These are phyloP conservation scores for Rotaria sp. DNA, from an alignment of 2,888 invertebrate genomes.

Conservation along the genomic window DNA sequence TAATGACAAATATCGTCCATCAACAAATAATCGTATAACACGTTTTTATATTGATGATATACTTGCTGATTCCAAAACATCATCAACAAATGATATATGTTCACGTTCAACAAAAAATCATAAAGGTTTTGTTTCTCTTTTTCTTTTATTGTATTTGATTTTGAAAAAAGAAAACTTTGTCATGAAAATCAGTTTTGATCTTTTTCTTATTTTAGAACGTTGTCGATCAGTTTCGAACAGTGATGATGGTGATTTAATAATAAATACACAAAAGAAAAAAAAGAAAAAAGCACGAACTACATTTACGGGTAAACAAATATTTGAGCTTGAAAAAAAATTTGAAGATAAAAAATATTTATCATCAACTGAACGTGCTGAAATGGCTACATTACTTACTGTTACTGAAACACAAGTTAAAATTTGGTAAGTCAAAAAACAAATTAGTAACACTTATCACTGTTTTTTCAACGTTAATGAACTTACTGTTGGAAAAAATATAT, in stretches of 20 bases:
- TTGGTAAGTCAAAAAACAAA: neutral
- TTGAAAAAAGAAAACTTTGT: neutral
- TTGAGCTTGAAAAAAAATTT: conserved; percentile 89
- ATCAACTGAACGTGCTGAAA: conserved; percentile 82
- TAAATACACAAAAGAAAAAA: conserved; percentile 30
- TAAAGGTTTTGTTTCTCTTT: neutral
- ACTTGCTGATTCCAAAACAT: neutral
- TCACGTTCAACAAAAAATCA: neutral
- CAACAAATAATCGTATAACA: neutral
- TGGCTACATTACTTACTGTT: conserved; percentile 84
- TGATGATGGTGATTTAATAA: conserved; percentile 14
- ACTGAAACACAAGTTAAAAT: conserved; percentile 82
- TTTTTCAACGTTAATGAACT: neutral
- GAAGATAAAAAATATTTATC: conserved; percentile 90
- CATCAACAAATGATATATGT: neutral
- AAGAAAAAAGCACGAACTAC: conserved; percentile 78
- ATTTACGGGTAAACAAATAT: conserved; percentile 88
- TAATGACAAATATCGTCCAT: neutral
- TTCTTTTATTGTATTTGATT: too few relatives aligned
- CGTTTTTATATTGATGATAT: conserved; percentile 26
- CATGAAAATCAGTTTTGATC: neutral
- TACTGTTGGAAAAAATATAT: neutral
- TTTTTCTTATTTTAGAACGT: neutral
- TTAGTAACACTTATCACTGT: too few relatives aligned
- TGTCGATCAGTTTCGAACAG: neutral